Conservation (phyloP, 2,888 invertebrate genomes). For the Cheilosia urbana region DNA sequence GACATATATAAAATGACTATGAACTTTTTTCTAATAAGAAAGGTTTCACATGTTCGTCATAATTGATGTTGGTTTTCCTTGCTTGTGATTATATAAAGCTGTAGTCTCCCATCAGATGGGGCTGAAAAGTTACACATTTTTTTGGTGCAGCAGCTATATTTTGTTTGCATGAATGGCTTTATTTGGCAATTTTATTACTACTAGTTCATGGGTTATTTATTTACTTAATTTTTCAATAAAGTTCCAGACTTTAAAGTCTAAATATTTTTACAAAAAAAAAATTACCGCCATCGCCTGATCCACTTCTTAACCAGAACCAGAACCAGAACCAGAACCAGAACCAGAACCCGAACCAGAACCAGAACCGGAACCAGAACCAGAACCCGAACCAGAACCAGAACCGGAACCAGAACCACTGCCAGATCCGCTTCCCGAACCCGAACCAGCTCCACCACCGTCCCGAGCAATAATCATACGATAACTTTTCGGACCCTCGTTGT, state of each 20-base stretch:
- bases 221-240: neutral
- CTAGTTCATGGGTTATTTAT: neutral
- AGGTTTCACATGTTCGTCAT: no score
- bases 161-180: no score
- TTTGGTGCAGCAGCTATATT: no score
- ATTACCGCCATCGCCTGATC: conserved; percentile 18
- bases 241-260: neutral
- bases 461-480: conserved; percentile 48
- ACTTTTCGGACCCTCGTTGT: conserved; percentile 73
- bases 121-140: no score
- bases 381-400: conserved; percentile 34
- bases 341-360: no score
- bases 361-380: conserved; percentile 39
- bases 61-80: no score
- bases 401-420: conserved; percentile 39
- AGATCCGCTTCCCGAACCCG: conserved; percentile 37
- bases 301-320: conserved; percentile 35
- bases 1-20: no score
- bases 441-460: conserved; percentile 27
- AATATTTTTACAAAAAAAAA: neutral
- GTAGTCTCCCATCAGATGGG: no score
- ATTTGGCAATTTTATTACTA: neutral
- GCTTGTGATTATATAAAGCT: no score
- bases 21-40: no score
- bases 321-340: conserved; percentile 43